Evolutionary conservation across 2,888 invertebrate genomes (phyloP), one percentile per base, ranked within the genome.

Genomic region (Mesopsocus fuscifrons): DNA sequence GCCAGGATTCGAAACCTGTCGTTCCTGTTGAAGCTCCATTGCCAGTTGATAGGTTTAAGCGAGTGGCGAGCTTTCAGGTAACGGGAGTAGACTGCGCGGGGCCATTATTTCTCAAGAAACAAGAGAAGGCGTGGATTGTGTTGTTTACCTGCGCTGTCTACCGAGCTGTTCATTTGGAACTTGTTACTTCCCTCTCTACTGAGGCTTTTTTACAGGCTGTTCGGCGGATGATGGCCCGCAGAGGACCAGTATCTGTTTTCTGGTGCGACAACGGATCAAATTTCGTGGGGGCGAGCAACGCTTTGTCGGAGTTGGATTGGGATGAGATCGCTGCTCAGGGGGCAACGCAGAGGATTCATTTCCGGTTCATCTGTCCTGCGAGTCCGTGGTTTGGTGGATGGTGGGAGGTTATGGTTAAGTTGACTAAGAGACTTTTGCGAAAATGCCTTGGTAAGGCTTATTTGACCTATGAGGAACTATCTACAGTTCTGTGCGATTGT

Each of bases 21-120:
- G 18, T 40, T 2, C 52, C 55, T 41, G 47, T 55, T 4, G 58
- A 57, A 56, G 52, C 55, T 0, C 46, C 54, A 21, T 49, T 60
- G 1, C 58, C 60, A 2, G 4, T 20, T 2, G 51, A 53, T 3
- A 45, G 60, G 43, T 45, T 56, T 2, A 46, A 35, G 3, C 45
- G 48, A 2, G 26, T 46, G 3, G 38, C 47, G 0, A 52, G 57
- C 2, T 59, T 59, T 47, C 40, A 48, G 3, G 45, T 52, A 34
- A 43, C 47, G 15, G 59, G 56, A 9, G 38, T 59, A 1, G 59
- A 60, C 40, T 56, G 50, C n/a, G 53, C 52, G 18, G 57, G 58
- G 3, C 58, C 57, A 0, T 50, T 50, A 20, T 42, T 32, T 16
- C 41, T 50, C n/a, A 45, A 47, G 18, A 46, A 42, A 3, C 40